A percentile compares a stretch with the other conserved stretches of the same genome.
Conservation (phyloP, 64 coral and sea anemone species). For the Stichodactyla mertensii region DNA sequence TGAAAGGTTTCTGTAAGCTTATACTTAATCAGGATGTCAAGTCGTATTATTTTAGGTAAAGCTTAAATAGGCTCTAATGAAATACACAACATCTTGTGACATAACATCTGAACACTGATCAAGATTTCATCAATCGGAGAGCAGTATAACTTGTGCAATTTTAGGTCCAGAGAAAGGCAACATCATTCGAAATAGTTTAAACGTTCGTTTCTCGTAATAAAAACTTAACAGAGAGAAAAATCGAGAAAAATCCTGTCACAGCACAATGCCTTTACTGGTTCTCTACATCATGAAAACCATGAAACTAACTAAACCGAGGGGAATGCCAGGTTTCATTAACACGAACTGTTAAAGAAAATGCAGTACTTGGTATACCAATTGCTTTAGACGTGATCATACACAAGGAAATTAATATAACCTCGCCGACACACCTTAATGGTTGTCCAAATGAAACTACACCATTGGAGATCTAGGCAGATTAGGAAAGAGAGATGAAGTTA, state of each 20-base stretch:
- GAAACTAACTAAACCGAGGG: no score
- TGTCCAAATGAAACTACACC: neutral
- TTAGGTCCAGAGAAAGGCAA: neutral
- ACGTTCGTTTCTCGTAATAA: no score
- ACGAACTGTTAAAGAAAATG: no score
- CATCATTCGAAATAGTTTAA: neutral
- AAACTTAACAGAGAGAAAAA: no score
- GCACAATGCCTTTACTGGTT: no score
- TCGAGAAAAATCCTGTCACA: no score
- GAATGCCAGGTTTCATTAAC: neutral
- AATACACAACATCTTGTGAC: neutral
- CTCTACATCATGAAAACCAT: no score
- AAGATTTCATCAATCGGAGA: neutral
- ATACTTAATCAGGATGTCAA: slow-evolving; percentile 4
- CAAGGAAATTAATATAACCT: neutral
- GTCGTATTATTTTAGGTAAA: slow-evolving; percentile 4
- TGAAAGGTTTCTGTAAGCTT: slow-evolving; percentile 3
- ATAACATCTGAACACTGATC: neutral
- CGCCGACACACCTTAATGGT: neutral
- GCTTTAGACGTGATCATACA: neutral
- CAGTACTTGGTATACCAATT: no score
- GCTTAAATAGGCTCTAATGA: slow-evolving; percentile 2
- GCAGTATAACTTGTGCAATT: neutral
- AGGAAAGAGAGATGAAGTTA: neutral
- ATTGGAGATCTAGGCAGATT: neutral